Base-by-base conservation (phyloP, 2,888 invertebrate genomes). In the Cecidostiba fungosa region DNA sequence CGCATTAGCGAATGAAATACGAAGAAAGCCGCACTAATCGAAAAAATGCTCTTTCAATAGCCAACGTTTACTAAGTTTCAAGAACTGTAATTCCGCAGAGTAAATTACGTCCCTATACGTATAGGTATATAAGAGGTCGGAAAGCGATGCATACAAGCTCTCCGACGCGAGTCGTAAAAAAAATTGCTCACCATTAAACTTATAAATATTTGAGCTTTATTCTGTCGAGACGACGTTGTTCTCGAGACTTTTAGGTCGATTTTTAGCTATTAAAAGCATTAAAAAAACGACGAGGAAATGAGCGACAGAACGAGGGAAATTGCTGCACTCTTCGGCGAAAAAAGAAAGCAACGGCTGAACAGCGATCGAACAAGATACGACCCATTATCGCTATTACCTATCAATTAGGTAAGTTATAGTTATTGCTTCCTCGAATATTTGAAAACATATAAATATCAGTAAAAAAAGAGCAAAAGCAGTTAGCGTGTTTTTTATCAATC, bases 121-220 rank as follows among this genome's bases (percentile, higher is more conserved):
- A n/a, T n/a, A n/a, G n/a, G n/a, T n/a, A n/a, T n/a, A n/a, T n/a
- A n/a, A n/a, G n/a, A n/a, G n/a, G n/a, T 29, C 32, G 32, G 32
- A 59, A 4, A 23, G 23, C 59, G n/a, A 10, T 10, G 59, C 59
- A 1, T 23, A 36, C 66, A 62, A 77, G 77, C 62, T 36, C 62
- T 62, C 0, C n/a, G 54, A 69, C 36, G 16, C 77, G 19, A 59
- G 77, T 85, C 86, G 72, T 73, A 72, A 84, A 82, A 86, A 82
- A 83, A 86, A 85, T 77, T 78, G 80, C 81, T 23, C 81, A 78
- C 85, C 85, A 70, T 76, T 80, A 77, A 77, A 77, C 43, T 77
- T 66, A 62, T 77, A 77, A 66, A 62, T 62, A 77, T 77, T 77
- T 62, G 19, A 77, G 19, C 43, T 77, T 66, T 77, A 43, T 77